Base-by-base conservation (phyloP, 2,113 vertebrate genomes). In the Sturnus vulgaris region DNA sequence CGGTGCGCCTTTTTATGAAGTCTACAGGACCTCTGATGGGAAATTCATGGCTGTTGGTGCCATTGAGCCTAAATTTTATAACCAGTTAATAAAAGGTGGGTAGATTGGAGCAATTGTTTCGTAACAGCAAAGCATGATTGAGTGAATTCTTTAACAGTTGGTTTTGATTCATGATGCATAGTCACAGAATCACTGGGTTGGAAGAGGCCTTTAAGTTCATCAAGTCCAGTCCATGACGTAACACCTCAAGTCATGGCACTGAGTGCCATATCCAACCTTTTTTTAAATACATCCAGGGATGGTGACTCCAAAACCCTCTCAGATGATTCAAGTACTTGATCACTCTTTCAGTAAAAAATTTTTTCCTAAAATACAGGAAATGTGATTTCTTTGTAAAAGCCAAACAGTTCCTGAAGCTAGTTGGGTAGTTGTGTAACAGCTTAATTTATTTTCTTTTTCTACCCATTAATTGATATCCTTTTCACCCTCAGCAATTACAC, bases 1-100 rank as follows among this genome's bases (percentile, higher is more conserved):
- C 0, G 99, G 99, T 12, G 98, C 99, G 0, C 99, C 98, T 28
- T 99, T 99, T 96, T 99, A 99, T 18, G 98, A 99, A 37, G 98
- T 98, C 4, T 99, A 99, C 94, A 95, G 52, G 96, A 99, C 99
- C 0, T 97, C 98, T 0, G 99, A 99, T 66, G 98, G 98, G 59
- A 98, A 98, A 79, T 98, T 98, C 82, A 95, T 99, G 98, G 99
- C 99, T 13, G 99, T 99, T 39, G 99, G 99, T 27, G 98, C 99
- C 10, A 9, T 99, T 12, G 99, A 99, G 31, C 98, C 99, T 22
- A 97, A 98, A 84, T 99, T 99, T 96, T 99, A 99, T 85, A 9
- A 79, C 4, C 96, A 98, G 76, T 95, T 99, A 10, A 86, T 99
- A 28, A 92, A 97, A 31, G 99, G 99, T 99, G 71, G 89, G 98